Percentiles rank a stretch among this genome's conserved stretches.
Evolutionary conservation across 35 echinoderm and acorn worm genomes (phyloP).

Genomic region (Ptychodera flava): DNA sequence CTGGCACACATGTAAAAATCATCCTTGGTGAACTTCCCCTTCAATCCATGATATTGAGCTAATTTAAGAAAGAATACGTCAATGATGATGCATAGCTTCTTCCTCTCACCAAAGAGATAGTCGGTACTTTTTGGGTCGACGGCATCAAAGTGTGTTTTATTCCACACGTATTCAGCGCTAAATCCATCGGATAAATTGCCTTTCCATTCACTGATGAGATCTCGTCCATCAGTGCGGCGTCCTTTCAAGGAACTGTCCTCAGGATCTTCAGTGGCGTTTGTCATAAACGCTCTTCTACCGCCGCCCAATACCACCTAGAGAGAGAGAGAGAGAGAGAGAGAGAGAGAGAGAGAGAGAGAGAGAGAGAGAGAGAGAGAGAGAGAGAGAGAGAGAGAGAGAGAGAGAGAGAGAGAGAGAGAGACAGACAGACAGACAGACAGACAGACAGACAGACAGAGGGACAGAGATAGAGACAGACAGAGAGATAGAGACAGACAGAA

Average conservation of each 20-base stretch:
- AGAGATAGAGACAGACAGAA: too few relatives aligned
- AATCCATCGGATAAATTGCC: background rate
- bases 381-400: too few relatives aligned
- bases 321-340: too few relatives aligned
- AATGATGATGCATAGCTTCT: too few relatives aligned
- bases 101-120: conserved; percentile 37
- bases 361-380: too few relatives aligned
- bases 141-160: conserved; percentile 30
- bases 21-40: too few relatives aligned
- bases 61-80: too few relatives aligned
- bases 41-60: too few relatives aligned
- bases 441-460: background rate
- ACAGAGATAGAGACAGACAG: too few relatives aligned
- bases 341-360: too few relatives aligned
- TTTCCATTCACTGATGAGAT: conserved; percentile 49
- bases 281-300: conserved; percentile 34
- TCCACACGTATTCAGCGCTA: conserved; percentile 37
- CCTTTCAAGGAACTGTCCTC: conserved; percentile 14
- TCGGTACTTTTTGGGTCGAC: conserved; percentile 22
- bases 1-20: too few relatives aligned
- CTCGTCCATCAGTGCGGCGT: conserved; percentile 35
- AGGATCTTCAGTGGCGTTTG: conserved; percentile 16
- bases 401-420: background rate
- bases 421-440: background rate
- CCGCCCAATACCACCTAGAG: conserved; percentile 53